Base-by-base conservation (phyloP, 2,113 vertebrate species). In the Elephantulus edwardii region DNA sequence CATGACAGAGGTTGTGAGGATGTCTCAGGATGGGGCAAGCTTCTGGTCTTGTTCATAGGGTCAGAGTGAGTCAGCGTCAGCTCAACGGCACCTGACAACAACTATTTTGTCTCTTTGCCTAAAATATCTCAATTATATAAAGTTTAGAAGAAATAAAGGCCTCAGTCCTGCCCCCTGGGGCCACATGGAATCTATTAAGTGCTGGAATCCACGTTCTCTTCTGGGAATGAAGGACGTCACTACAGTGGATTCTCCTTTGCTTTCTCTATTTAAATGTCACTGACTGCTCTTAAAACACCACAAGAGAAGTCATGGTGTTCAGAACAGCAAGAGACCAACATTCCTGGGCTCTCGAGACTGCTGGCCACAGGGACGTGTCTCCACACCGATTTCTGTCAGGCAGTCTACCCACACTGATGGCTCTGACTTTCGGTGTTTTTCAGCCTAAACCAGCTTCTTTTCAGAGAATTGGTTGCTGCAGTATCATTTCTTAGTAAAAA, bases 401-500 rank as follows among this genome's bases (percentile, higher is more conserved):
- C 68, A 17, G 9, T 16, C 48, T 50, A 16, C 33, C 35, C 66
- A 62, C 11, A 42, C 26, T 66, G 74, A 52, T 56, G 10, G 11
- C 66, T 78, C n/a, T 54, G 2, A n/a, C 16, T 50, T 2, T n/a
- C 9, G 26, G 20, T 33, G 20, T 56, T 60, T 76, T 44, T 56
- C 3, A 79, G 14, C 58, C 11, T 16, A 88, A 91, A 26, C 40
- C 50, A 60, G 52, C 58, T 68, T 80, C 38, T 44, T 77, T 83
- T 58, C 35, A 80, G 44, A 75, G 74, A 94, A 68, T 38, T 54
- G 42, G 80, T 84, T 30, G 33, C 80, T 80, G 13, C 66, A 56
- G 17, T 71, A n/a, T 81, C 24, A n/a, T 72, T 77, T 94, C 38
- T 48, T 44, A 76, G 28, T 68, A 88, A 52, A 89, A 92, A 86